phyloP scores from a whole-genome alignment of 2,113 vertebrate species.

The Melanocharis versteri region DNA sequence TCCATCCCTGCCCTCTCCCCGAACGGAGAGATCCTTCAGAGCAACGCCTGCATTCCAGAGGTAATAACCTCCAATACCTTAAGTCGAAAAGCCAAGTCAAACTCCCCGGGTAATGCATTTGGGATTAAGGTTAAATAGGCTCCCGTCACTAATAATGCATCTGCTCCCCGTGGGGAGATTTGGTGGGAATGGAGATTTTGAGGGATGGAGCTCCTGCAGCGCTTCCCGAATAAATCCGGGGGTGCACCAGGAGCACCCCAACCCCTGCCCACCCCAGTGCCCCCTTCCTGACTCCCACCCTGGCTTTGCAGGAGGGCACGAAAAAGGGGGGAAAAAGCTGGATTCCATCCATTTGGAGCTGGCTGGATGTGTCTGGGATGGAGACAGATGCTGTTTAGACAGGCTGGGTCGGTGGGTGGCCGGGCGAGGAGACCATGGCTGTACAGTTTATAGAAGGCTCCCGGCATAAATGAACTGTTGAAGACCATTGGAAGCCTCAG shows the following conservation, averaged over 20 bases:
- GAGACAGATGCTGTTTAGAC: slow-evolving; percentile 87
- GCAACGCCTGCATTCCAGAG: slow-evolving; percentile 5
- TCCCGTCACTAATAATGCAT: slow-evolving; percentile 16
- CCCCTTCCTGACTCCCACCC: slow-evolving; percentile 4
- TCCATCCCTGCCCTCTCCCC: not conserved
- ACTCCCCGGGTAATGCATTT: slow-evolving; percentile 59
- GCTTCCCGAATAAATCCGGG: slow-evolving; percentile 32
- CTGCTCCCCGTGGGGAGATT: slow-evolving; percentile 9
- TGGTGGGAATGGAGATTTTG: not conserved
- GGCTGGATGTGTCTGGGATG: slow-evolving; percentile 75
- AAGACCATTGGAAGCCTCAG: slow-evolving; percentile 88
- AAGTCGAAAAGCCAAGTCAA: not conserved
- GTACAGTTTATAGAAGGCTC: slow-evolving; percentile 83
- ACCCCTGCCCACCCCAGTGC: not conserved
- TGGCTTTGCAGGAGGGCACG: not conserved
- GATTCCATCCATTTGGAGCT: slow-evolving; percentile 70
- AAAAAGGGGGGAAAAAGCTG: not conserved
- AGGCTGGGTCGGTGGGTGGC: slow-evolving; percentile 90
- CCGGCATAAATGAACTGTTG: slow-evolving; percentile 91
- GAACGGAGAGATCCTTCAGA: not conserved
- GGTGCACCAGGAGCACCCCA: not conserved
- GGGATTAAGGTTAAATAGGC: slow-evolving; percentile 65
- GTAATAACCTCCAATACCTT: slow-evolving; percentile 34
- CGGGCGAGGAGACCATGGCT: slow-evolving; percentile 70
- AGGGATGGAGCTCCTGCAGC: slow-evolving; percentile 32